Evolutionary conservation across 1,140 invertebrate genomes (phyloP).

Genomic region (Physella acuta): DNA sequence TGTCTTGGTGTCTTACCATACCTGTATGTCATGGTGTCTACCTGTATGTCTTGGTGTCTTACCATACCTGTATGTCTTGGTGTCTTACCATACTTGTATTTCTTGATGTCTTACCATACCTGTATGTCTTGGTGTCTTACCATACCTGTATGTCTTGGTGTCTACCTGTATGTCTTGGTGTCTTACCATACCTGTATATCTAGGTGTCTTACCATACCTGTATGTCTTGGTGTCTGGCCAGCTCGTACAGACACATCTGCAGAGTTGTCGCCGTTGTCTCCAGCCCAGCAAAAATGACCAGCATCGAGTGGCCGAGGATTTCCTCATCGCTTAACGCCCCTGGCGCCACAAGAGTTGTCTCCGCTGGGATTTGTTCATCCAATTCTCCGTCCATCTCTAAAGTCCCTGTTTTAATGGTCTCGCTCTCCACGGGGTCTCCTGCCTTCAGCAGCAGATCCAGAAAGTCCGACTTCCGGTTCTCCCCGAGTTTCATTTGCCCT

Average conservation of each 20-base stretch:
- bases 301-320: conserved; percentile 2
- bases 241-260: conserved; percentile 15
- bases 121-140: too few relatives aligned
- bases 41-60: too few relatives aligned
- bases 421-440: too few relatives aligned
- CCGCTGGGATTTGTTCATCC: not conserved
- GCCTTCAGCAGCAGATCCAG: conserved; percentile 5
- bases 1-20: too few relatives aligned
- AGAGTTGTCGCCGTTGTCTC: conserved; percentile 9
- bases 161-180: too few relatives aligned
- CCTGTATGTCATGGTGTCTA: too few relatives aligned
- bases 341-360: not conserved
- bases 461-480: not conserved
- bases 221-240: conserved; percentile 1
- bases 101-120: too few relatives aligned
- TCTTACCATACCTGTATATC: too few relatives aligned
- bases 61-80: too few relatives aligned
- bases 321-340: not conserved
- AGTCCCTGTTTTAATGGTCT: not conserved
- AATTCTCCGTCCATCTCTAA: not conserved
- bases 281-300: conserved; percentile 12
- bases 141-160: too few relatives aligned
- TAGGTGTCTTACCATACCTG: too few relatives aligned
- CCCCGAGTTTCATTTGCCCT: not conserved
- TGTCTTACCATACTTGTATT: too few relatives aligned